A percentile compares a stretch with the other conserved stretches of the same genome.
These are phyloP conservation scores for Drosophila serrata DNA, from an alignment of 1,140 invertebrate genomes.

Conservation along the genomic window DNA sequence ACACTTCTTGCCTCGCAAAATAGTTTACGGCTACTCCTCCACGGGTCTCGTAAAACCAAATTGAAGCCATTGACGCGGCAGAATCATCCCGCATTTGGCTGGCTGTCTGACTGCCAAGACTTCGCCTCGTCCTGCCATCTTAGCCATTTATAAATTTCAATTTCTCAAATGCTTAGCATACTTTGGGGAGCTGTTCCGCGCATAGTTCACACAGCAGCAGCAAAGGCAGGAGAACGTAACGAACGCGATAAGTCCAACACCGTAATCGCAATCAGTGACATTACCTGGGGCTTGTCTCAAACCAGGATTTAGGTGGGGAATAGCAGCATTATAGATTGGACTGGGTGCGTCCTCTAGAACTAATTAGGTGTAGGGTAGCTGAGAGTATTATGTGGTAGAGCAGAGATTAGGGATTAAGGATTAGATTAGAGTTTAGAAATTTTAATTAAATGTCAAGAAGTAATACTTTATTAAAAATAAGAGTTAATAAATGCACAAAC, in stretches of 20 bases:
- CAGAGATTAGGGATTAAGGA: neutral
- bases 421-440: neutral
- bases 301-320: slow-evolving; percentile 6
- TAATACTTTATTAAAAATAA: neutral
- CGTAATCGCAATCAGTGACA: slow-evolving; percentile 67
- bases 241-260: slow-evolving; percentile 41
- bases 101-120: slow-evolving; percentile 23
- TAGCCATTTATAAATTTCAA: slow-evolving; percentile 77
- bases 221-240: neutral
- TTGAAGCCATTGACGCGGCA: slow-evolving; percentile 77
- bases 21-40: slow-evolving; percentile 38
- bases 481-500: neutral
- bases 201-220: slow-evolving; percentile 37
- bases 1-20: slow-evolving; percentile 20
- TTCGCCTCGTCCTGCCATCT: slow-evolving; percentile 7
- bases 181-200: slow-evolving; percentile 49
- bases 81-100: slow-evolving; percentile 72
- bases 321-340: slow-evolving; percentile 33
- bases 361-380: slow-evolving; percentile 20
- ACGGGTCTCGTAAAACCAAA: slow-evolving; percentile 67
- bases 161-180: slow-evolving; percentile 81
- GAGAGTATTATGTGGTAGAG: neutral
- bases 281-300: slow-evolving; percentile 49
- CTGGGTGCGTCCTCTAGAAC: slow-evolving; percentile 8
- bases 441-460: neutral